These are phyloP conservation scores for Samia ricini DNA, from an alignment of 1,140 invertebrate species.

Conservation along the genomic window DNA sequence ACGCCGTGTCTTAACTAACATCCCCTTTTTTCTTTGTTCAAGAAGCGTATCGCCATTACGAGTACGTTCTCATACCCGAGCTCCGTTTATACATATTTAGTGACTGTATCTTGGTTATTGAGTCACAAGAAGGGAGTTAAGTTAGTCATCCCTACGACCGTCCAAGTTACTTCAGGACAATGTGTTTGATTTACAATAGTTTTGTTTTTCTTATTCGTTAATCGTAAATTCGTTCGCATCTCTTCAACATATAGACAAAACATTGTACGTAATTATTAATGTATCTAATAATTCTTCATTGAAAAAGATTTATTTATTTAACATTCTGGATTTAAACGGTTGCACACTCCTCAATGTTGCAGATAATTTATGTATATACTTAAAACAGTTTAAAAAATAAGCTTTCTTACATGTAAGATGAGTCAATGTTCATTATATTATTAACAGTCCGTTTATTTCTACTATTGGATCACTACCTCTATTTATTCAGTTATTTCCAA, in stretches of 20 bases:
- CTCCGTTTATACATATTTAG: slow-evolving; percentile 40
- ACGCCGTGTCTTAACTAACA: slow-evolving; percentile 34
- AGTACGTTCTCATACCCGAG: slow-evolving; percentile 50
- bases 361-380: no score
- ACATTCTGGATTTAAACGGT: no score
- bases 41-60: slow-evolving; percentile 60
- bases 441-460: no score
- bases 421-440: no score
- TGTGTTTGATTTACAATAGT: neutral
- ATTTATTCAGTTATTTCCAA: no score
- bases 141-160: slow-evolving; percentile 43
- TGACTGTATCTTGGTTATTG: slow-evolving; percentile 30
- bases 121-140: slow-evolving; percentile 43
- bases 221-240: neutral
- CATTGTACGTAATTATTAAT: neutral
- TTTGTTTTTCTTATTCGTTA: neutral
- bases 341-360: no score
- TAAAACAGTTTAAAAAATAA: no score
- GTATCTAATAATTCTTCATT: no score
- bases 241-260: neutral
- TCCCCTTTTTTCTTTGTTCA: slow-evolving; percentile 64
- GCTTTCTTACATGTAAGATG: no score
- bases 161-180: neutral
- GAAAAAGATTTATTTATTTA: no score
- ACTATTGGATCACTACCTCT: no score